phyloP scores from a whole-genome alignment of 1,140 invertebrate genomes.

The Pentalonia nigronervosa region DNA sequence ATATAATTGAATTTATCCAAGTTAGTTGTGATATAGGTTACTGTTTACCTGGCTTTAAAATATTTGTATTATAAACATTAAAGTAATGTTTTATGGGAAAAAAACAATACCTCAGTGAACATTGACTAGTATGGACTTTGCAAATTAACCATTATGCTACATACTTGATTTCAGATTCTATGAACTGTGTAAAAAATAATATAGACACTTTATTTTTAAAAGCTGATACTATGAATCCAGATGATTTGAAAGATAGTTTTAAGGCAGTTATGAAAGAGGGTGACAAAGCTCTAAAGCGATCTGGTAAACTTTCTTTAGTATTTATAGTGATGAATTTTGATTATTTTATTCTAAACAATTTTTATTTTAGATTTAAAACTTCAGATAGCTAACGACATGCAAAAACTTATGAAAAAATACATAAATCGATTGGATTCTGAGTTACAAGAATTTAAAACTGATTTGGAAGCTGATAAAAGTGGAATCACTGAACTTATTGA shows the following conservation, averaged over 20 bases:
- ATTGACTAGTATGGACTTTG: neutral
- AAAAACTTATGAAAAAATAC: conserved; percentile 93
- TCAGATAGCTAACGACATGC: conserved; percentile 92
- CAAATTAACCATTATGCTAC: neutral
- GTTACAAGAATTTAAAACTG: conserved; percentile 96
- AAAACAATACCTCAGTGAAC: neutral
- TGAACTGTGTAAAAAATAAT: conserved; percentile 90
- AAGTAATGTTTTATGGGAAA: neutral
- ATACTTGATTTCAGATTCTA: conserved; percentile 75
- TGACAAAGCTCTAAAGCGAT: conserved; percentile 90
- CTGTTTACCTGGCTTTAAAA: neutral
- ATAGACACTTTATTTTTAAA: conserved; percentile 87
- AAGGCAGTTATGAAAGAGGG: conserved; percentile 87
- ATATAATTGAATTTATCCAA: neutral
- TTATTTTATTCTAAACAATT: neutral
- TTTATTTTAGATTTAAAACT: conserved; percentile 73
- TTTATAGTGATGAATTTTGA: neutral
- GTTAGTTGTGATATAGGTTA: neutral
- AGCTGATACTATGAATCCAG: conserved; percentile 81
- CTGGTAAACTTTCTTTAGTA: conserved; percentile 68
- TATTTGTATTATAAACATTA: neutral
- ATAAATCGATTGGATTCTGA: conserved; percentile 91
- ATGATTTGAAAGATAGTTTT: conserved; percentile 85
- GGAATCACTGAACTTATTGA: conserved; percentile 96
- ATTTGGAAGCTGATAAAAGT: conserved; percentile 96